Evolutionary conservation across 2,888 invertebrate genomes (phyloP).

Genomic region (Latrodectus elegans): DNA sequence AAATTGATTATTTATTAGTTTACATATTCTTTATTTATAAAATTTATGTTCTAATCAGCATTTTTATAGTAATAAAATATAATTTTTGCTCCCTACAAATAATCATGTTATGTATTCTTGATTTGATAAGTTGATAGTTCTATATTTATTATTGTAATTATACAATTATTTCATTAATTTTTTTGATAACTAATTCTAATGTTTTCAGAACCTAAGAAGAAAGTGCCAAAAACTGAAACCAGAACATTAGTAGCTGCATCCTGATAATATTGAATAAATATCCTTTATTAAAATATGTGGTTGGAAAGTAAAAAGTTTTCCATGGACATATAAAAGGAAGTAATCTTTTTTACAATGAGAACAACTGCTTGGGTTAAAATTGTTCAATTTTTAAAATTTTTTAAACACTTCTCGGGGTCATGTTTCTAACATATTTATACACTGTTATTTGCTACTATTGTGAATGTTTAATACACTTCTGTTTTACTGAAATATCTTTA

Average conservation of each 20-base stretch:
- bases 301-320: too few species aligned
- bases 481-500: too few species aligned
- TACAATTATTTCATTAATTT: background rate
- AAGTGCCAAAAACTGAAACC: constrained; percentile 41
- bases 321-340: background rate
- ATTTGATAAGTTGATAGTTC: background rate
- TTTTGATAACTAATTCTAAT: background rate
- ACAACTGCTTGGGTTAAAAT: background rate
- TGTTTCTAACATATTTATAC: background rate
- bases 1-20: too few species aligned
- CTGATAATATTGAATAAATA: background rate
- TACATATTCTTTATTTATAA: too few species aligned
- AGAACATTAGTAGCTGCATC: constrained; percentile 46
- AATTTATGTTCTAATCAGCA: too few species aligned
- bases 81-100: too few species aligned
- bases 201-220: constrained; percentile 42
- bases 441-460: too few species aligned
- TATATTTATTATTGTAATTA: background rate
- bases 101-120: background rate
- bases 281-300: too few species aligned
- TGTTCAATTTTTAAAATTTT: background rate
- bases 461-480: too few species aligned
- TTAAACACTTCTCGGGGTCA: background rate
- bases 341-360: background rate
- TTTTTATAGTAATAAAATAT: too few species aligned